Evolutionary conservation across 2,113 vertebrate genomes (phyloP).

Genomic region (Aramus guarauna): DNA sequence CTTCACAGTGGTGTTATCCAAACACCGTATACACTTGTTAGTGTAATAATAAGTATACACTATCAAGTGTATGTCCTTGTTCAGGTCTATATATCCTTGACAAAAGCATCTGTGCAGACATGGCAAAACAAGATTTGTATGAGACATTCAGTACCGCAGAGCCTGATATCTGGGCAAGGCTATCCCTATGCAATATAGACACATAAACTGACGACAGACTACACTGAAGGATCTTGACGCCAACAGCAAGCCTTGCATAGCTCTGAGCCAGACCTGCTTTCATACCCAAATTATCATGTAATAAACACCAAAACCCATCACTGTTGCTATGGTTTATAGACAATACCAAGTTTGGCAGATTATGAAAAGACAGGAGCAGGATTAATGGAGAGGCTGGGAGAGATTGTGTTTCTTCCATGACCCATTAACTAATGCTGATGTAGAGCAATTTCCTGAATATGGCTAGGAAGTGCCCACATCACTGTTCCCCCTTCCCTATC

Average conservation of each 20-base stretch:
- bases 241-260: neutral
- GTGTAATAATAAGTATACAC: neutral
- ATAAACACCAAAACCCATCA: neutral
- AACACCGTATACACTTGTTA: neutral
- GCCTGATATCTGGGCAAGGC: neutral
- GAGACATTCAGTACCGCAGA: neutral
- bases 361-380: neutral
- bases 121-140: neutral
- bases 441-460: neutral
- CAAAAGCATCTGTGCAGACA: neutral
- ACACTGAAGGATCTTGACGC: neutral
- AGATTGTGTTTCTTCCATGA: neutral
- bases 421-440: neutral
- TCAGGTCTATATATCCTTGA: neutral
- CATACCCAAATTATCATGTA: neutral
- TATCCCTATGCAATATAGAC: neutral
- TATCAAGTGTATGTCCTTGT: neutral
- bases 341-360: neutral
- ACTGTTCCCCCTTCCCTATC: neutral
- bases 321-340: neutral
- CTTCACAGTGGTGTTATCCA: neutral
- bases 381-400: neutral
- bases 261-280: neutral
- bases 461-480: neutral
- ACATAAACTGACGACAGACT: neutral